phyloP scores from a whole-genome alignment of 2,888 invertebrate species.

The Fragum sueziense region DNA sequence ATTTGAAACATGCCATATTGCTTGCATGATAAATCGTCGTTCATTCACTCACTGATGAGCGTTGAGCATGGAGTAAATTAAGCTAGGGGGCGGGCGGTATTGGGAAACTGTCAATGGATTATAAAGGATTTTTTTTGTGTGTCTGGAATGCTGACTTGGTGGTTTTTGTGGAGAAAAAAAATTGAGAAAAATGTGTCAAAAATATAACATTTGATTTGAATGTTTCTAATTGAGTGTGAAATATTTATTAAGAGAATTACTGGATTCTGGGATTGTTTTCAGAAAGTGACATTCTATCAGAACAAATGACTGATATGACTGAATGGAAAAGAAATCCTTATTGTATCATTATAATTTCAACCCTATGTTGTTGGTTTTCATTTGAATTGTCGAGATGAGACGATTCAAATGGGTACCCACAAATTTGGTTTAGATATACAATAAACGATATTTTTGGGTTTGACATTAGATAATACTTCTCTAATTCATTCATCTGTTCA shows the following conservation, averaged over 20 bases:
- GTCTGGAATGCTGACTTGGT: slow-evolving; percentile 5
- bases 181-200: not conserved
- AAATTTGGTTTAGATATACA: no score
- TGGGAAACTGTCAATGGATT: slow-evolving; percentile 12
- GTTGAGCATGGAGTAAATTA: not conserved
- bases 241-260: not conserved
- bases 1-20: not conserved
- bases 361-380: no score
- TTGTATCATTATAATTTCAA: no score
- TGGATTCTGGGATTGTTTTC: not conserved
- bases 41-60: not conserved
- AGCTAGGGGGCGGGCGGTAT: slow-evolving; percentile 2
- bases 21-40: not conserved
- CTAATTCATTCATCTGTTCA: no score
- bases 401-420: no score
- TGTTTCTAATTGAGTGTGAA: not conserved
- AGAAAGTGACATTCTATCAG: not conserved
- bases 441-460: no score
- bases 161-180: not conserved
- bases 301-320: not conserved
- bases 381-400: no score
- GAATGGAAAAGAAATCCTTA: not conserved
- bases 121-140: slow-evolving; percentile 2
- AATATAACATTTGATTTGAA: not conserved
- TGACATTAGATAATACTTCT: no score